A percentile compares a stretch with the other conserved stretches of the same genome.
phyloP scores from a whole-genome alignment of 2,113 vertebrate genomes.

The Rhegmatorhina hoffmannsi region DNA sequence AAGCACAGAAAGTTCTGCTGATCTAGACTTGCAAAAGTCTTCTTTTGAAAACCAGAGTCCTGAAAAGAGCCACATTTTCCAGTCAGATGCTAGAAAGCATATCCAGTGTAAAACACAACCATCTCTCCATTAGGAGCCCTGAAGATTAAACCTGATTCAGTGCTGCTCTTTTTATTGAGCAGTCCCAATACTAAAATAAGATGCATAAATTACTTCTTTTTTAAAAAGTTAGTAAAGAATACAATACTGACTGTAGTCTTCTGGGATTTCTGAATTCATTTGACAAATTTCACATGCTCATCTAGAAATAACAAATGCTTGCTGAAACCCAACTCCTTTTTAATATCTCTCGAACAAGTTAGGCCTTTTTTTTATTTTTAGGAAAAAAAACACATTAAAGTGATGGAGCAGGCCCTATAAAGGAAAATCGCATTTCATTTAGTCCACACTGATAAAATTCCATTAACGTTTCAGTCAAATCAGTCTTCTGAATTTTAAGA shows the following conservation, averaged over 20 bases:
- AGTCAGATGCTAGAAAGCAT: background rate
- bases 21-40: background rate
- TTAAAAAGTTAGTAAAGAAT: background rate
- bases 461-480: background rate
- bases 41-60: background rate
- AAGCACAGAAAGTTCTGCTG: slow-evolving; percentile 3
- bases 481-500: background rate
- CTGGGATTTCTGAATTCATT: background rate
- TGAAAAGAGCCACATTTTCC: background rate
- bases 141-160: background rate
- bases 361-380: background rate
- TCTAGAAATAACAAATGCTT: slow-evolving; percentile 9
- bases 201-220: background rate
- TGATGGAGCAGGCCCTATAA: background rate
- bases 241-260: background rate
- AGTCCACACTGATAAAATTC: background rate
- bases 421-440: slow-evolving; percentile 4
- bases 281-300: background rate
- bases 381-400: background rate
- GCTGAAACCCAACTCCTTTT: background rate
- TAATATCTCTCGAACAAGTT: background rate
- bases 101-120: background rate
- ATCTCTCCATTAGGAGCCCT: background rate
- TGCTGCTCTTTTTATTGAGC: background rate
- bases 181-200: background rate